These are phyloP conservation scores for Temnothorax curvispinosus DNA, from an alignment of 1,140 invertebrate species.

Conservation along the genomic window DNA sequence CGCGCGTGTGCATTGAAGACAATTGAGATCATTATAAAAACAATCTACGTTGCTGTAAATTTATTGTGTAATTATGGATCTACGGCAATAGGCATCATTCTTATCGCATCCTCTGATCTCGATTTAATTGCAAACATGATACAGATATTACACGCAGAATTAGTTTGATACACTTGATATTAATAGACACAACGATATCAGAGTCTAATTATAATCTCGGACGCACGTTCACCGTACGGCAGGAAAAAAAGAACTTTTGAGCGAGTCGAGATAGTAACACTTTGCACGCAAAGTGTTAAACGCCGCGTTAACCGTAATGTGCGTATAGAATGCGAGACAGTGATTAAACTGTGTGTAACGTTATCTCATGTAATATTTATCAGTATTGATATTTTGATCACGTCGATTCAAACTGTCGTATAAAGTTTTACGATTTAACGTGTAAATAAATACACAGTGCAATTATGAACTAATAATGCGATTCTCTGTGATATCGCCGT, in stretches of 20 bases:
- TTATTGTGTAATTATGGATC: conserved; percentile 1
- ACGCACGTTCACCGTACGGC: conserved; percentile 28
- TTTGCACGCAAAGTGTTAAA: conserved; percentile 40
- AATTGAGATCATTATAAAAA: not conserved
- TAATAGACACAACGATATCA: conserved; percentile 41
- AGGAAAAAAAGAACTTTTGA: conserved; percentile 31
- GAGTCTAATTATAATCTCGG: conserved; percentile 55
- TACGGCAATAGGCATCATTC: not conserved
- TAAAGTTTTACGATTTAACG: not conserved
- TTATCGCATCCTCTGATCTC: conserved; percentile 20
- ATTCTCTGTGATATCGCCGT: not conserved
- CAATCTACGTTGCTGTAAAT: not conserved
- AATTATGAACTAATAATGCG: conserved; percentile 4
- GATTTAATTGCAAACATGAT: conserved; percentile 18
- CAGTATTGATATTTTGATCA: not conserved
- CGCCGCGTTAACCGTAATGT: conserved; percentile 4
- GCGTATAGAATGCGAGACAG: conserved; percentile 3
- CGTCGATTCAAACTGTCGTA: not conserved
- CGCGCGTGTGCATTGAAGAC: not conserved
- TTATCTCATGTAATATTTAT: not conserved
- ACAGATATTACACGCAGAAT: conserved; percentile 42
- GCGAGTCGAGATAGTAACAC: conserved; percentile 41
- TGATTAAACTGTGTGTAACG: conserved; percentile 28
- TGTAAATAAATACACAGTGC: not conserved
- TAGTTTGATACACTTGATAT: conserved; percentile 45